These are phyloP conservation scores for Heliconius melpomene DNA, from an alignment of 1,140 invertebrate genomes.

Conservation along the genomic window DNA sequence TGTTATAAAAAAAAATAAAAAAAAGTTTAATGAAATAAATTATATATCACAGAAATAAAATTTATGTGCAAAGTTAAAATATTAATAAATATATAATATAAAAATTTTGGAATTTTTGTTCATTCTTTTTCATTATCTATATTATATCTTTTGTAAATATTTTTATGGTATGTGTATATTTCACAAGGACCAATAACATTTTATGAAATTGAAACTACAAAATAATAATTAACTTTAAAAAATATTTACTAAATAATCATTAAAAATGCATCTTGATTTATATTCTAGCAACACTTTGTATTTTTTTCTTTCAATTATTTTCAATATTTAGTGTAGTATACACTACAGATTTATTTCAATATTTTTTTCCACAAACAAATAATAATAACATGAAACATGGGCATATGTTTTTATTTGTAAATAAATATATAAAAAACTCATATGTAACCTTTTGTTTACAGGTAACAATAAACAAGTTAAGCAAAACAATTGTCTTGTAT, in stretches of 20 bases:
- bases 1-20: too few relatives aligned
- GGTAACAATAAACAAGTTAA: constrained; percentile 73
- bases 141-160: neutral
- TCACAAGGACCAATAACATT: neutral
- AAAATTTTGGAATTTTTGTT: neutral
- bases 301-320: neutral
- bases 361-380: too few relatives aligned
- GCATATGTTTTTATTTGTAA: neutral
- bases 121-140: neutral
- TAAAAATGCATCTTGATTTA: neutral
- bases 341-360: too few relatives aligned
- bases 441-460: constrained; percentile 38
- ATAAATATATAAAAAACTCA: neutral
- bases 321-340: too few relatives aligned
- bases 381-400: too few relatives aligned
- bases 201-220: neutral
- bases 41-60: neutral
- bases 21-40: too few relatives aligned
- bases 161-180: neutral
- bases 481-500: constrained; percentile 68
- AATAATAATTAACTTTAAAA: too few relatives aligned
- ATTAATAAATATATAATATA: neutral
- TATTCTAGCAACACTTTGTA: neutral
- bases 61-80: neutral
- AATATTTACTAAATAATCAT: neutral